Evolutionary conservation across 1,140 invertebrate species (phyloP), one percentile per base, ranked within the genome.

Genomic region (Augochlora pura): DNA sequence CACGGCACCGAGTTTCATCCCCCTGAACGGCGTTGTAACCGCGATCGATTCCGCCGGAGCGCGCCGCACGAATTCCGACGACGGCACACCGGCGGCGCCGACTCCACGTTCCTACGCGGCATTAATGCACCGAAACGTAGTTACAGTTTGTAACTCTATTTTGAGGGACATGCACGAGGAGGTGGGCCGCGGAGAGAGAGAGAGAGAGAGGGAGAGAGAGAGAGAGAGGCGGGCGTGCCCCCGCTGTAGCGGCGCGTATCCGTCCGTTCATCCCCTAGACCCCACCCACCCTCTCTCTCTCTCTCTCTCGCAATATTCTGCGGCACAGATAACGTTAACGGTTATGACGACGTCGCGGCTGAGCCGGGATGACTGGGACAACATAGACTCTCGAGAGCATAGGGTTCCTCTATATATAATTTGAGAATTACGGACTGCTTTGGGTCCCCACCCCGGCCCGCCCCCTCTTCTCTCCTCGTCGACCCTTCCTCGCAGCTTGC

Each of bases 101-200:
- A 87, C 84, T 82, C 68, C 68, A 81, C 80, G 78, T 80, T 83
- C 83, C 83, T 86, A 78, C 81, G 83, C 84, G 83, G 82, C 89
- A 90, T 89, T 91, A 91, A 91, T 91, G 90, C 90, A 92, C 84
- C 86, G 86, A 92, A 92, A 92, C 87, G 87, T 91, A 91, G 90
- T 92, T 92, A 92, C 90, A 91, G 91, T 91, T 91, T 86, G 88
- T 92, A 91, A 92, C 91, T 92, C 90, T 87, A 92, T 92, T 92
- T 90, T 83, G 81, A 85, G 87, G 89, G 86, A 88, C 88, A 85
- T 87, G 86, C 76, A 83, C 86, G 87, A 72, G 63, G 73, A 8
- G 54, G 54, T n/a, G 21, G 54, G 21, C n/a, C n/a, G n/a, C n/a
- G n/a, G n/a, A n/a, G n/a, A n/a, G n/a, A n/a, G n/a, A n/a, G n/a